phyloP scores from a whole-genome alignment of 2,888 invertebrate species.

The Rhamnusium bicolor region DNA sequence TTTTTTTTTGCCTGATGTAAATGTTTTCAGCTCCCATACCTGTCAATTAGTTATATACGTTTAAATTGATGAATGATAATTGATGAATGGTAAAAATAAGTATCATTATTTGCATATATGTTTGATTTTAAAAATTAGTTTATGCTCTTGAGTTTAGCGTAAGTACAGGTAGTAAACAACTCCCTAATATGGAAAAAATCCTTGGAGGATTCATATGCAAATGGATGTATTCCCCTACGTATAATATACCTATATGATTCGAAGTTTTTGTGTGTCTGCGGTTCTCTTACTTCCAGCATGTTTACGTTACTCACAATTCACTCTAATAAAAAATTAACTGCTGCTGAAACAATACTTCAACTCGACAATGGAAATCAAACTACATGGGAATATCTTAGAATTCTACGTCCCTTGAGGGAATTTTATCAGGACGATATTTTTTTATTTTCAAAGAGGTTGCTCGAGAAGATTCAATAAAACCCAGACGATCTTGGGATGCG shows the following conservation, averaged over 20 bases:
- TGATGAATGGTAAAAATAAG: no score
- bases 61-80: no score
- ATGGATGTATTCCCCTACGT: constrained; percentile 1
- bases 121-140: not conserved
- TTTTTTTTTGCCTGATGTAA: no score
- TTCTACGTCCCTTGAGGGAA: constrained; percentile 8
- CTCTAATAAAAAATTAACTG: constrained; percentile 30
- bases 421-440: constrained; percentile 5
- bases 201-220: not conserved
- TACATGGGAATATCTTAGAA: constrained; percentile 3
- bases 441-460: not conserved
- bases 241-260: not conserved
- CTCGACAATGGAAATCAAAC: constrained; percentile 20
- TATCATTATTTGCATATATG: no score
- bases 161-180: constrained; percentile 2
- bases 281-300: constrained; percentile 1
- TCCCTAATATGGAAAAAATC: not conserved
- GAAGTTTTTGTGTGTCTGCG: constrained; percentile 15
- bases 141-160: not conserved
- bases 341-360: constrained; percentile 22
- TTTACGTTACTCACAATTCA: not conserved
- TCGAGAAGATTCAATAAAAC: constrained; percentile 12
- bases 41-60: no score
- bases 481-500: not conserved
- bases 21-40: no score